Conservation (phyloP, 2,888 invertebrate genomes). For the Nomada ruficornis region DNA sequence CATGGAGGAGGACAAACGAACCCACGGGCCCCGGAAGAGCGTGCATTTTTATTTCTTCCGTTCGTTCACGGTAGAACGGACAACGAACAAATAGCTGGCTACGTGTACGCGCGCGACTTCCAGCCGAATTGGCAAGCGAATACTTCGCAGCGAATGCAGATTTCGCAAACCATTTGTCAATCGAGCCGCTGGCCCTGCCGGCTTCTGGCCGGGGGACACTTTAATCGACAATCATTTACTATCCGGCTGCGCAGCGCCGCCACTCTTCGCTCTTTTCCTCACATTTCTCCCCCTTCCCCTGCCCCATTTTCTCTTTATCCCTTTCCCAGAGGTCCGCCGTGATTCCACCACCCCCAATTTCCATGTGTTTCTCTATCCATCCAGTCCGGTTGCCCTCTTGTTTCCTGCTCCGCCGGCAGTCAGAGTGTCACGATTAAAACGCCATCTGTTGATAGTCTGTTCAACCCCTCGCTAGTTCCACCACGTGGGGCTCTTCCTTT, state of each 20-base stretch:
- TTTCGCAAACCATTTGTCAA: conserved; percentile 82
- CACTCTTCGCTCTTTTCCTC: conserved; percentile 53
- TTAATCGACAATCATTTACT: conserved; percentile 82
- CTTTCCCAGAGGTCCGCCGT: not conserved
- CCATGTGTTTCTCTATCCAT: conserved; percentile 47
- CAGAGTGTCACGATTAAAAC: conserved; percentile 71
- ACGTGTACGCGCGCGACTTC: conserved; percentile 69
- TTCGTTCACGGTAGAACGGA: conserved; percentile 66
- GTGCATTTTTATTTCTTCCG: conserved; percentile 67
- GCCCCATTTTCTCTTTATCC: conserved; percentile 15
- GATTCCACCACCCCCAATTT: conserved; percentile 28
- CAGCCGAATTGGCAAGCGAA: conserved; percentile 74
- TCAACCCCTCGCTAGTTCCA: conserved; percentile 22
- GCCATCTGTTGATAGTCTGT: conserved; percentile 78
- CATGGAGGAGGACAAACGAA: conserved; percentile 42
- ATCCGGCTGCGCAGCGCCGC: conserved; percentile 60
- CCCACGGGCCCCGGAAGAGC: conserved; percentile 25
- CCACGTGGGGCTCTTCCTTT: not conserved
- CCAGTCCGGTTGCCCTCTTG: conserved; percentile 34
- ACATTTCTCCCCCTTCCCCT: conserved; percentile 11
- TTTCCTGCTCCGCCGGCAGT: conserved; percentile 30
- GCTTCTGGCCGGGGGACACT: conserved; percentile 73
- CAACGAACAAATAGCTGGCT: conserved; percentile 71
- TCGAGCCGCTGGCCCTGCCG: conserved; percentile 65
- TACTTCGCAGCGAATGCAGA: conserved; percentile 80